A percentile compares a stretch with the other conserved stretches of the same genome.
These are phyloP conservation scores for Delphinapterus leucas DNA, from an alignment of 2,113 vertebrate species.

Conservation along the genomic window DNA sequence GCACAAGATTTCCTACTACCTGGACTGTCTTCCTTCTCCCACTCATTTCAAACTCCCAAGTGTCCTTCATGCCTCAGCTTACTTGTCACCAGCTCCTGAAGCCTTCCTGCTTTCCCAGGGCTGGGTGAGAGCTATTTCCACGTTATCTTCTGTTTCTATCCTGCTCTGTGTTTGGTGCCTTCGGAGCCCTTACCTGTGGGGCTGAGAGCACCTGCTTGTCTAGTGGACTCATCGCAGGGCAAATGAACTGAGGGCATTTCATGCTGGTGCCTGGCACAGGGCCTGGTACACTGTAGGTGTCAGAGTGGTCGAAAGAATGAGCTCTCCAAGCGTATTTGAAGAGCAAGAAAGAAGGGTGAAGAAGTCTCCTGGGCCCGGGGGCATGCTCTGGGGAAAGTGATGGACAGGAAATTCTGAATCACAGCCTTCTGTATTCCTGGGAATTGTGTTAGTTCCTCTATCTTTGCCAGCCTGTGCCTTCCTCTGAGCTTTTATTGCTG, in stretches of 20 bases:
- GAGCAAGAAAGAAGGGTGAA: neutral
- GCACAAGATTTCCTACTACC: too few relatives aligned
- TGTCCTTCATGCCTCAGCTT: neutral
- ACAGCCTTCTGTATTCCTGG: fast-evolving
- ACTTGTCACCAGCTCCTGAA: too few relatives aligned
- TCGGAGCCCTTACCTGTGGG: neutral
- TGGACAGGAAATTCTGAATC: fast-evolving
- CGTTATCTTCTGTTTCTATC: fast-evolving
- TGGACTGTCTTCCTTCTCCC: neutral
- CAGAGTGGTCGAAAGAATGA: fast-evolving
- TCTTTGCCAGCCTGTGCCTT: fast-evolving
- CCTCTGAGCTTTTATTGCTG: neutral
- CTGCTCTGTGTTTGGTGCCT: fast-evolving
- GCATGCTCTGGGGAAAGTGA: neutral
- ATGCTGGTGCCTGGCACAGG: fast-evolving
- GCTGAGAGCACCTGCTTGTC: fast-evolving
- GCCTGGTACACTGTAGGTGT: neutral
- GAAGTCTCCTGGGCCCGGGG: neutral
- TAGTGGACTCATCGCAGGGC: too few relatives aligned
- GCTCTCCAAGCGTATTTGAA: fast-evolving
- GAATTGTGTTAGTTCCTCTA: fast-evolving
- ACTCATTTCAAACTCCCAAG: fast-evolving
- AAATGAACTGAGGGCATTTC: fast-evolving
- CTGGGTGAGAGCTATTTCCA: neutral
- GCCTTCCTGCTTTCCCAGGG: neutral